Conservation (phyloP, 2,888 invertebrate genomes). For the Willowsia nigromaculata region DNA sequence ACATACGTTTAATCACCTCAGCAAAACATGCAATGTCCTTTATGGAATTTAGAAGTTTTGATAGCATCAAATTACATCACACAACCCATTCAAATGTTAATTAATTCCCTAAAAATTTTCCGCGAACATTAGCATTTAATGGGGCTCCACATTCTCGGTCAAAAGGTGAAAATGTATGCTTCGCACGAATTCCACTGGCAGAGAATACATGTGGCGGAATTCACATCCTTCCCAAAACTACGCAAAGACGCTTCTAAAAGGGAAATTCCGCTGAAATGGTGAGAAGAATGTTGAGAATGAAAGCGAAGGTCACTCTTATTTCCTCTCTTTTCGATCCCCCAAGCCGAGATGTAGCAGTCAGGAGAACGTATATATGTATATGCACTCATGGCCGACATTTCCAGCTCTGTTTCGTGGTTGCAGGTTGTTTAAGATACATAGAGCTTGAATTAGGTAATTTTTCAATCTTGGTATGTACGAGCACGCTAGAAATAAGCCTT, state of each 20-base stretch:
- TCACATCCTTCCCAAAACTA: background rate
- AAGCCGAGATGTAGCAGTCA: background rate
- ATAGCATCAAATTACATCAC: background rate
- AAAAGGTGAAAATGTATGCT: too few species aligned
- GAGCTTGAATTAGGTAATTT: slow-evolving; percentile 11
- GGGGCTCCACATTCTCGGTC: too few species aligned
- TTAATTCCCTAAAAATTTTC: background rate
- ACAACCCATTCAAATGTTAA: background rate
- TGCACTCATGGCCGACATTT: background rate
- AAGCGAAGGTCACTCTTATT: slow-evolving; percentile 34
- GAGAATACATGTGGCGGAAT: background rate
- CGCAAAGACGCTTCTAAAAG: background rate
- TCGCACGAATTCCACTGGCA: too few species aligned
- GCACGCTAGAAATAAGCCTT: background rate
- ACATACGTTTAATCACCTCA: background rate
- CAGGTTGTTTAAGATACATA: background rate
- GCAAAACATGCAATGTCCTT: background rate
- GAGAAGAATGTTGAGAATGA: slow-evolving; percentile 24
- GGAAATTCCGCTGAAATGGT: background rate
- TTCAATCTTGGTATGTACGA: background rate
- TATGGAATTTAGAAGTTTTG: too few species aligned
- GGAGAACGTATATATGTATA: background rate
- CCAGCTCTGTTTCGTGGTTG: background rate
- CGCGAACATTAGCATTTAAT: background rate
- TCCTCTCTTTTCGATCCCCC: slow-evolving; percentile 7